These are phyloP conservation scores for Bicyclus anynana DNA, from an alignment of 1,140 invertebrate genomes.

Conservation along the genomic window DNA sequence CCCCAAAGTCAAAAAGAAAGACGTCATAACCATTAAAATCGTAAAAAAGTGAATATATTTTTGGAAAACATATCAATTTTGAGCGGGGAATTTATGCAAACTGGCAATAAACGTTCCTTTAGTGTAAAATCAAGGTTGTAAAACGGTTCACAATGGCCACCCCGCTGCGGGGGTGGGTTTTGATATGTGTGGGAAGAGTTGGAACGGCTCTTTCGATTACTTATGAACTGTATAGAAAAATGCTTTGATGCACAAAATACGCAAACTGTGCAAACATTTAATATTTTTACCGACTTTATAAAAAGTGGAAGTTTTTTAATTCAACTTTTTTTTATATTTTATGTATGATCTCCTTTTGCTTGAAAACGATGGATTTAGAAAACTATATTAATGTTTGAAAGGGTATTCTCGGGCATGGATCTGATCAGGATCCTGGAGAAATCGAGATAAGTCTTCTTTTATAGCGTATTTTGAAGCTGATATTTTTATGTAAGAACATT, in stretches of 20 bases:
- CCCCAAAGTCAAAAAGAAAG: conserved; percentile 24
- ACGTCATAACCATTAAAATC: conserved; percentile 3
- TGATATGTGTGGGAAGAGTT: conserved; percentile 11
- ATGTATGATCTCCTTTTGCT: too few species aligned
- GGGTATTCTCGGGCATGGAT: too few species aligned
- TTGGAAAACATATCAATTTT: conserved; percentile 38
- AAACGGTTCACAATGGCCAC: conserved; percentile 5
- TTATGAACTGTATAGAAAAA: background rate
- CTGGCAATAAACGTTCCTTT: conserved; percentile 24
- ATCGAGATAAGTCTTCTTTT: too few species aligned
- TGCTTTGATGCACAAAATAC: background rate
- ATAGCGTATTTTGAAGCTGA: too few species aligned
- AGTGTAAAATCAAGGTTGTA: conserved; percentile 3
- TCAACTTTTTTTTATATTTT: too few species aligned
- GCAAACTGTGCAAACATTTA: too few species aligned
- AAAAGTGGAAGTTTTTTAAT: too few species aligned
- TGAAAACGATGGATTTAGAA: too few species aligned
- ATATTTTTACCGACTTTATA: too few species aligned
- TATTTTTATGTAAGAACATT: too few species aligned
- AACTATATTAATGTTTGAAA: too few species aligned
- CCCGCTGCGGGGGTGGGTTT: conserved; percentile 26
- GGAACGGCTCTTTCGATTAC: conserved; percentile 7
- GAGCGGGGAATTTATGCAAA: conserved; percentile 46
- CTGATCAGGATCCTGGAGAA: too few species aligned
- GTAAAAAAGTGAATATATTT: conserved; percentile 22